Evolutionary conservation across 2,888 invertebrate genomes (phyloP), one percentile per base, ranked within the genome.

Genomic region (Aradus depressus): DNA sequence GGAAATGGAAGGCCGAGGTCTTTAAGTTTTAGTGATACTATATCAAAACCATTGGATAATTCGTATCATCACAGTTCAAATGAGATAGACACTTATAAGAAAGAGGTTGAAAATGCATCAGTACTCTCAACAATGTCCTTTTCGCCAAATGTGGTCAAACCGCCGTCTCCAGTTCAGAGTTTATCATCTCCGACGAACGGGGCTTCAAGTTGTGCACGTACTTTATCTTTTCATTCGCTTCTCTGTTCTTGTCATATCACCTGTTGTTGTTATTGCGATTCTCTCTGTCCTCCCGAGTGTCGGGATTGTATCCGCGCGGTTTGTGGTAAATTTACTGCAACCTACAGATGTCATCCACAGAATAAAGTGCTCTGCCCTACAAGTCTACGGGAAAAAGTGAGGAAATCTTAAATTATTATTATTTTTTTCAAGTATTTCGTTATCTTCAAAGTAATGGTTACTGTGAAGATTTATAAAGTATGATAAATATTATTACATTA

Each of bases 231-330:
- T 62, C 72, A 72, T 61, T 63, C 65, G 49, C 63, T 69, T 44
- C 63, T 72, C 58, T 71, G 71, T 63, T 66, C 68, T 56, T 72
- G 71, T 64, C 66, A 67, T 57, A 62, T 67, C 60, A 66, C 70
- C 32, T 76, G 76, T 70, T 76, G 76, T 68, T 76, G 76, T 69
- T 74, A 73, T 70, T 77, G 77, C 67, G 74, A 72, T 65, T 71
- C 73, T 66, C 67, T 74, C 63, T 76, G 74, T 68, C 72, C 75
- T 62, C 64, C 73, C 75, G 79, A 78, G 68, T 78, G 79, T 67
- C 74, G 76, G 67, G 72, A 74, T 64, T 77, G 77, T 68, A 76
- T 76, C 71, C 77, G 77, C 69, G 70, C 70, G 64, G 71, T 73
- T 62, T 78, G 78, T 68, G 66, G 68, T 55, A 66, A 69, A 28